Base-by-base conservation (phyloP, 2,113 vertebrate species). In the Tinamus guttatus region DNA sequence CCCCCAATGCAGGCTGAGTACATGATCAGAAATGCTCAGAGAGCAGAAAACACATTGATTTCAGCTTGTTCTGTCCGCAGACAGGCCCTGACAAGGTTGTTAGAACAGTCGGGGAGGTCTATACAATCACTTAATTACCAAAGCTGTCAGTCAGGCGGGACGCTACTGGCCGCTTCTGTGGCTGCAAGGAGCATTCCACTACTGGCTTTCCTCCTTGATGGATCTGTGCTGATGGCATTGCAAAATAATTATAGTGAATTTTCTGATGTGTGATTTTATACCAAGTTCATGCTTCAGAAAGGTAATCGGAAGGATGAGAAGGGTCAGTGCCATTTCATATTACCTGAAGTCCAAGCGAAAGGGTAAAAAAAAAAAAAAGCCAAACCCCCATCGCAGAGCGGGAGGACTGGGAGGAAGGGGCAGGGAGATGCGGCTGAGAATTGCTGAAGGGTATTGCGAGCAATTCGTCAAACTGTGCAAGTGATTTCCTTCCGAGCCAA, bases 81-180 rank as follows among this genome's bases (percentile, higher is more conserved):
- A 98, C 98, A 98, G 99, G 98, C 98, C 98, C 98, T 98, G 98
- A 99, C 98, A 99, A 99, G 98, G 99, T 99, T 99, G 99, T 99
- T 99, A 98, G 98, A 99, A 98, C 98, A 98, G 98, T 98, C 98
- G 97, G 98, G 98, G 98, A 98, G 98, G 98, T 98, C 98, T 98
- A 98, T 99, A 99, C 99, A 99, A 99, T 98, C 98, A 98, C 99
- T 99, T 99, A 99, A 99, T 99, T 99, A 99, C 98, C 99, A 98
- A 98, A 99, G 98, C 99, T 99, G 99, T 99, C 99, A 99, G 98
- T 99, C 99, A 99, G 98, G 94, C 94, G 95, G 98, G 98, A 98
- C 98, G 98, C 98, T 96, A 96, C 98, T 98, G 98, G 97, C 97
- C 97, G 97, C 97, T 94, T 97, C 91, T 97, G 93, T 97, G 98